A percentile compares a stretch with the other conserved stretches of the same genome.
Evolutionary conservation across 2,888 invertebrate species (phyloP).

Genomic region (Orthosia cruda): DNA sequence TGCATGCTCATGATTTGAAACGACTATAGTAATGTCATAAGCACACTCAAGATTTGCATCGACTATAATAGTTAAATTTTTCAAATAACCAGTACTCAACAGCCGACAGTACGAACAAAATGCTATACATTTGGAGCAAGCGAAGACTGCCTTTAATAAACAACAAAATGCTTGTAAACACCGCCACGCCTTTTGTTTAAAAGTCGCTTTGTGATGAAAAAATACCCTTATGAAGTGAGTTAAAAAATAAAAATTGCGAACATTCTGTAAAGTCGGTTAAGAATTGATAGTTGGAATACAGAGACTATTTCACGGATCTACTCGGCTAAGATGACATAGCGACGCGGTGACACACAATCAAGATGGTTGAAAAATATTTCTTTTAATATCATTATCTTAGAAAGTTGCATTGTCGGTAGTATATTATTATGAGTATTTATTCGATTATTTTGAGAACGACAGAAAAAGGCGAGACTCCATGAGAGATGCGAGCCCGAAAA

Average conservation of each 20-base stretch:
- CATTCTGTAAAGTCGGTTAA: not conserved
- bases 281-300: not conserved
- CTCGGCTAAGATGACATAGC: not conserved
- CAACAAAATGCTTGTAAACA: slow-evolving; percentile 71
- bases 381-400: not conserved
- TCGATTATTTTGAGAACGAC: not conserved
- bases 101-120: slow-evolving; percentile 63
- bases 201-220: slow-evolving; percentile 4
- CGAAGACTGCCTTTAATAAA: slow-evolving; percentile 68
- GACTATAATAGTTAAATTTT: slow-evolving; percentile 25
- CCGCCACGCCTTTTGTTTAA: slow-evolving; percentile 64
- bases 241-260: not conserved
- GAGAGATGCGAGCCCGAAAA: no score
- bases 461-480: not conserved
- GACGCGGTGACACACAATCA: not conserved
- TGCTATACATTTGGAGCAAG: slow-evolving; percentile 81
- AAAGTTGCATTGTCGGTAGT: slow-evolving; percentile 4
- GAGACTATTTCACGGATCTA: slow-evolving; percentile 23
- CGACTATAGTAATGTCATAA: not conserved
- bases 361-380: not conserved
- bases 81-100: slow-evolving; percentile 55
- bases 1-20: no score
- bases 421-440: slow-evolving; percentile 24
- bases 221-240: not conserved
- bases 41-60: not conserved